These are phyloP conservation scores for Bombyx mori DNA, from an alignment of 1,140 invertebrate species.

Conservation along the genomic window DNA sequence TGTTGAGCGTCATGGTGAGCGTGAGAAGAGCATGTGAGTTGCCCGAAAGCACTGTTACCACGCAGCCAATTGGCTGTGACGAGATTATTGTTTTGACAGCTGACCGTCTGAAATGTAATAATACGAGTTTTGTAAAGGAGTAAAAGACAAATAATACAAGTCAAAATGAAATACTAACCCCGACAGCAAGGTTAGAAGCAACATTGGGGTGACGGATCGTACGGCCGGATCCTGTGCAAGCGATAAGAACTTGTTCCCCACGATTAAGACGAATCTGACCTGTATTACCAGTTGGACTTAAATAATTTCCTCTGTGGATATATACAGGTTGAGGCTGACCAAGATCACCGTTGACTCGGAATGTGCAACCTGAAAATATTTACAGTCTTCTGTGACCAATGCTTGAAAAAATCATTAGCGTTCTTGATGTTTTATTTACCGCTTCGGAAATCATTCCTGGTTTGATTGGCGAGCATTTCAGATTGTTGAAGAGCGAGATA, in stretches of 20 bases:
- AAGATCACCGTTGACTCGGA: conserved; percentile 51
- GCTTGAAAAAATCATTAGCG: too few species aligned
- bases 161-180: conserved; percentile 27
- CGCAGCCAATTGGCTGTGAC: conserved; percentile 44
- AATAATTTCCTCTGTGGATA: conserved; percentile 30
- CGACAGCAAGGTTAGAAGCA: conserved; percentile 21
- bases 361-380: conserved; percentile 31
- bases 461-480: conserved; percentile 27
- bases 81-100: conserved; percentile 35
- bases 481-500: conserved; percentile 40
- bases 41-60: conserved; percentile 36
- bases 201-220: conserved; percentile 38
- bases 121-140: neutral
- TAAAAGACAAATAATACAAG: neutral
- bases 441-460: conserved; percentile 21
- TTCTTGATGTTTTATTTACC: conserved; percentile 21
- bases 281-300: conserved; percentile 30
- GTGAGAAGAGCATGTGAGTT: conserved; percentile 37
- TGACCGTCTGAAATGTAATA: conserved; percentile 11
- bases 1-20: conserved; percentile 33
- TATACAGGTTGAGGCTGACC: conserved; percentile 54
- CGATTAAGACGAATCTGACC: conserved; percentile 32
- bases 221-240: conserved; percentile 38
- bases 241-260: conserved; percentile 36
- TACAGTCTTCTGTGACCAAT: too few species aligned